Conservation (phyloP, 1,140 invertebrate species). For the Lordiphosa clarofinis region DNA sequence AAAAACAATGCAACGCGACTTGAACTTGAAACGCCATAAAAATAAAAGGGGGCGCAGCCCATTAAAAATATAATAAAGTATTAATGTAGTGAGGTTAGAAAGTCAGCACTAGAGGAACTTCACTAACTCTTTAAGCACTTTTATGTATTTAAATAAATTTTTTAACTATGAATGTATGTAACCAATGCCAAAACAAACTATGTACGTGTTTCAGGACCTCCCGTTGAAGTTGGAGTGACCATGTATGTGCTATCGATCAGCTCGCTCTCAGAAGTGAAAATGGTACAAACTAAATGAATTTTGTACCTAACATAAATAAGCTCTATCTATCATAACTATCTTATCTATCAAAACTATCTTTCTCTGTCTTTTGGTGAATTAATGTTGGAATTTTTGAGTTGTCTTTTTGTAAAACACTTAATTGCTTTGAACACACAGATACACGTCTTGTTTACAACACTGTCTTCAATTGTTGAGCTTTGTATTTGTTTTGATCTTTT, state of each 20-base stretch:
- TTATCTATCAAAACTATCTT: constrained; percentile 25
- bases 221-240: constrained; percentile 97
- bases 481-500: constrained; percentile 22
- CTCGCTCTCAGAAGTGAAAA: constrained; percentile 99
- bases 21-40: constrained; percentile 51
- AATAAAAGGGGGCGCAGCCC: neutral
- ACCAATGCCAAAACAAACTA: constrained; percentile 25
- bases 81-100: constrained; percentile 12
- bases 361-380: constrained; percentile 55
- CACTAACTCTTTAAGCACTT: constrained; percentile 2
- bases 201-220: constrained; percentile 89
- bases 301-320: constrained; percentile 63
- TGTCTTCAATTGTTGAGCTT: constrained; percentile 33
- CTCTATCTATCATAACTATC: constrained; percentile 26
- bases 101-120: no score
- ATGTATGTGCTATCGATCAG: constrained; percentile 99
- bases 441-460: constrained; percentile 21
- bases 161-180: neutral
- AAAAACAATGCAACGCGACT: constrained; percentile 40
- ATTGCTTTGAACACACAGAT: constrained; percentile 10
- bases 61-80: neutral
- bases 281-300: constrained; percentile 86
- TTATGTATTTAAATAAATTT: neutral
- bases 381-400: constrained; percentile 45
- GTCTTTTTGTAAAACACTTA: constrained; percentile 15